These are phyloP conservation scores for Oscheius onirici DNA, from an alignment of 2,888 invertebrate species.

Conservation along the genomic window DNA sequence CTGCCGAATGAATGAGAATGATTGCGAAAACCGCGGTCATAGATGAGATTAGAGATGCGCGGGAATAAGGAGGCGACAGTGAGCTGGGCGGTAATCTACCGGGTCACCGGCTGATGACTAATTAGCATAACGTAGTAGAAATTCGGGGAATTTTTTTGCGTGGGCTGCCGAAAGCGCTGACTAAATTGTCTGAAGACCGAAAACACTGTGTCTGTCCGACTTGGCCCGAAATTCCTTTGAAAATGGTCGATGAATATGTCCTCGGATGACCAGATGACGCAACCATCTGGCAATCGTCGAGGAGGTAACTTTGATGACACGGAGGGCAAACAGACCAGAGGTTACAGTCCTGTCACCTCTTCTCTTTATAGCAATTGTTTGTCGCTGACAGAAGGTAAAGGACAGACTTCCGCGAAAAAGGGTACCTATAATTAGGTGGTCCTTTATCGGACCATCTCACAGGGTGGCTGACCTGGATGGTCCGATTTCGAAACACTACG, in stretches of 20 bases:
- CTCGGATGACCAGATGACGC: slow-evolving; percentile 7
- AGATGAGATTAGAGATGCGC: neutral
- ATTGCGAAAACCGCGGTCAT: slow-evolving; percentile 2
- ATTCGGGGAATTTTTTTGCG: slow-evolving; percentile 2
- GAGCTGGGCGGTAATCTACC: neutral
- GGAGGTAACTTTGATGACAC: too few relatives aligned
- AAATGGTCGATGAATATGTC: neutral
- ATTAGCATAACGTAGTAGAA: neutral
- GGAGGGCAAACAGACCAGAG: too few relatives aligned
- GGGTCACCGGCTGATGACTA: slow-evolving; percentile 2
- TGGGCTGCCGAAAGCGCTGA: too few relatives aligned
- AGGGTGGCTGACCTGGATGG: slow-evolving; percentile 13
- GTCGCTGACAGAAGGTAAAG: neutral
- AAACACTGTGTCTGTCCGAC: too few relatives aligned
- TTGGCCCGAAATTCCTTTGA: too few relatives aligned
- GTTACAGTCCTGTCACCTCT: too few relatives aligned
- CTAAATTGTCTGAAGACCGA: too few relatives aligned
- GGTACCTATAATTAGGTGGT: neutral
- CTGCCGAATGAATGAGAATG: slow-evolving; percentile 1
- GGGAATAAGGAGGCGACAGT: too few relatives aligned
- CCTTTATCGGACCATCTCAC: neutral
- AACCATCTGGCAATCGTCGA: neutral
- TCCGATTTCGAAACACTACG: slow-evolving; percentile 10
- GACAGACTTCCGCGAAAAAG: neutral
- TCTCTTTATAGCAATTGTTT: too few relatives aligned